Base-by-base conservation (phyloP, 2,888 invertebrate genomes). In the Hypena proboscidalis region DNA sequence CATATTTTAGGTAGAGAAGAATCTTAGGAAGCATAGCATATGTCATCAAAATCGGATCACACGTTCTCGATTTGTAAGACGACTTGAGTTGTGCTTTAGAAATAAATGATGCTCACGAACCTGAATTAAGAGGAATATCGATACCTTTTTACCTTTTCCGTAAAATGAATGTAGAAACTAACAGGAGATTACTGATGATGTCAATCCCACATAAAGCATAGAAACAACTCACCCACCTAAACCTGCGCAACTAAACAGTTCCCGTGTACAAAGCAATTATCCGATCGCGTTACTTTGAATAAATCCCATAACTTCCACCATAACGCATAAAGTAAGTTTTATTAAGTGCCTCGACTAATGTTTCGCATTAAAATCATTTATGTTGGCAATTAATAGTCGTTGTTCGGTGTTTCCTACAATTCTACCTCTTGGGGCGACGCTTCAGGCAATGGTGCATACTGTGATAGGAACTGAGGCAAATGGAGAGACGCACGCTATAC, bases 361-460 rank as follows among this genome's bases (percentile, higher is more conserved):
- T 54, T 45, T 60, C 62, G 59, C 76, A 84, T 83, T 83, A 83
- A 82, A 82, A 71, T 76, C 78, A 77, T 82, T 85, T 82, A 83
- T 80, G 73, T 67, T 60, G 48, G 77, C 83, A 81, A 85, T 85
- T 85, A 85, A 85, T 84, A 75, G 67, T 60, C 63, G 61, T 69
- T 68, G 62, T 59, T 65, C 63, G 67, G 78, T 76, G 78, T 79
- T 79, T 72, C 25, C 37, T n/a, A n/a, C n/a, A n/a, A n/a, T n/a
- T n/a, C 27, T 31, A 6, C 36, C 51, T 43, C 36, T 29, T 41
- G 31, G 39, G 31, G 42, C 42, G 55, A 61, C 49, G 78, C 78
- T 63, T 63, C 53, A 41, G 79, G 81, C 77, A 57, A 70, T 70
- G 51, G 65, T 63, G 65, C 62, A 69, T 54, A 57, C 60, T 58